Evolutionary conservation across 1,140 invertebrate species (phyloP), one percentile per base, ranked within the genome.

Genomic region (Zophobas atratus): DNA sequence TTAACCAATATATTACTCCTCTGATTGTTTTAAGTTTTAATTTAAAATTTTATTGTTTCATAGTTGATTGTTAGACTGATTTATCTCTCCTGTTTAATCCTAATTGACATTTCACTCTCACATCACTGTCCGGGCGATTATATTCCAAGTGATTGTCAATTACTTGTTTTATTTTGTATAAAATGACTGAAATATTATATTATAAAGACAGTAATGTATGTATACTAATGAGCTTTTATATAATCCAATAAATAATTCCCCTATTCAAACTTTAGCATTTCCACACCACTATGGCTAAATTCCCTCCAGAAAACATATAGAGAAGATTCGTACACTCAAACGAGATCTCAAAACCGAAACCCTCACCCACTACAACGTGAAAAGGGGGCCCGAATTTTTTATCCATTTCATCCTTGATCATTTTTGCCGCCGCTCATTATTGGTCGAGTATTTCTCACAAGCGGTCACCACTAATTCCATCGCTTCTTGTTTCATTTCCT

Each of bases 401-500:
- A 86, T 99, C 97, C 91, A 99, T 92, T 70, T 91, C 92, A 81
- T 98, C 96, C 87, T 99, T 98, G 35, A 99, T 96, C 89, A 95
- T 93, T 82, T 92, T 93, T 32, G 97, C 96, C 0, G 88, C 93
- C 81, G 88, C 93, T 94, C 93, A 87, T 96, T 96, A 88, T 97
- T 97, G 1, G 91, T 88, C 0, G 93, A 87, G 87, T 93, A 94
- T 88, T 98, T 98, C 88, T 98, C 97, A 85, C 95, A 96, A 0
- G 96, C 96, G 2, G 95, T 97, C 43, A 96, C 95, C 82, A 94
- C 95, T 46, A 96, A 87, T 87, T 98, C 97, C 86, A 98, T 92
- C 0, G 93, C 93, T 88, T 98, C 97, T 49, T 90, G 91, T 83
- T 92, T 93, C 91, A 97, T 95, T 86, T 98, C 96, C 79, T 98